Percentiles rank a stretch among this genome's conserved stretches.
These are phyloP conservation scores for Drosophila tropicalis DNA, from an alignment of 1,140 invertebrate species.

Conservation along the genomic window DNA sequence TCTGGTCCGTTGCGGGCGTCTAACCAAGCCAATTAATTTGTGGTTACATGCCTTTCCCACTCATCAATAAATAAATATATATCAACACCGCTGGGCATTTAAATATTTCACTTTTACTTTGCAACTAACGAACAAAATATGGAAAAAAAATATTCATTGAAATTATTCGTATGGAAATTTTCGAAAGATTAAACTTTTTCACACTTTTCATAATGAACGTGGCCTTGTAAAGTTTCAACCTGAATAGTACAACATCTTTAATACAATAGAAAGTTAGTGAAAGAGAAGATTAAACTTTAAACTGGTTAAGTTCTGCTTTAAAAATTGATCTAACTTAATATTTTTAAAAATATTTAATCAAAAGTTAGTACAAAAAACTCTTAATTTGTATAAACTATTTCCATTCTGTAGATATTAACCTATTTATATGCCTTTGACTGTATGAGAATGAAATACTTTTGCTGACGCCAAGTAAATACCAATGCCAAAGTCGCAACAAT, in stretches of 20 bases:
- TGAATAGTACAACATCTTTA: no score
- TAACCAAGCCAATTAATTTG: constrained; percentile 72
- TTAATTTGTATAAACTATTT: neutral
- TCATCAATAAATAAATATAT: constrained; percentile 58
- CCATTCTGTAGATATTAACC: neutral
- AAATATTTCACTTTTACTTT: constrained; percentile 14
- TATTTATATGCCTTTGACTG: constrained; percentile 29
- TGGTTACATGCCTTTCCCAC: constrained; percentile 59
- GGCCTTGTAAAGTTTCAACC: no score
- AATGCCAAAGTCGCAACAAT: constrained; percentile 33
- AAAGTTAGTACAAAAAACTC: no score
- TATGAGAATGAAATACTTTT: constrained; percentile 41
- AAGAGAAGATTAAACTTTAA: no score
- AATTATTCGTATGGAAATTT: constrained; percentile 26
- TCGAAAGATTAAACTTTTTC: neutral
- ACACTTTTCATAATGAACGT: no score
- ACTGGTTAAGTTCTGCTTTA: no score
- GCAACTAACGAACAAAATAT: neutral
- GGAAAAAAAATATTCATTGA: neutral
- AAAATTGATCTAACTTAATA: no score
- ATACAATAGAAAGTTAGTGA: no score
- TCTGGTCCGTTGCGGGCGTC: constrained; percentile 52
- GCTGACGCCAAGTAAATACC: constrained; percentile 27
- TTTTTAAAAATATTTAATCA: no score
- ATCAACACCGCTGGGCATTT: constrained; percentile 36